Evolutionary conservation across 2,797 vertebrate genomes (phyloP), one percentile per base, ranked within the genome.

Genomic region (Clarias pachynema): DNA sequence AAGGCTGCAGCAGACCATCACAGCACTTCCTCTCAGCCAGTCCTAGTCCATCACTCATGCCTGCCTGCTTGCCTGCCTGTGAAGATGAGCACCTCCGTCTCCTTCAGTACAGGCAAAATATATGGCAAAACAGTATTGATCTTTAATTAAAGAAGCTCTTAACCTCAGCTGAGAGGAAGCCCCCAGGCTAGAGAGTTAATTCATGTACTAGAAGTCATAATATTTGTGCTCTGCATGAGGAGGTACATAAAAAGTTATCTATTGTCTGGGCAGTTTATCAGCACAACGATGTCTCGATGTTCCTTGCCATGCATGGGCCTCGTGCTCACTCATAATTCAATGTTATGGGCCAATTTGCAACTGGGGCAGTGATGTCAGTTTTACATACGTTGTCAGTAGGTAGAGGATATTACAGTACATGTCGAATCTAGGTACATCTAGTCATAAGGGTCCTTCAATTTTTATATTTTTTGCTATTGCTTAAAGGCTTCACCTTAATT

Each of bases 191-290:
- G 91, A 85, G 92, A 95, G 94, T 94, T 96, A 94, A 96, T 96
- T 96, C 95, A 95, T 95, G 95, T 93, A 95, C 95, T 95, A 95
- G 94, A 95, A 95, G 94, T 96, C 93, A 96, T 96, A 96, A 96
- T 96, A 95, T 95, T 96, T 96, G 95, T 95, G 94, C 95, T 95
- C 93, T 95, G 95, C 93, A 94, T 93, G 93, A 94, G 89, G 95
- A 94, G 95, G 95, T 95, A 95, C 94, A 95, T 95, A 95, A 95
- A 95, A 96, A 94, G 95, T 95, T 95, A 95, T 95, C 94, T 95
- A 95, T 95, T 95, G 94, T 95, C 92, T 89, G 92, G 93, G 94
- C 94, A 95, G 93, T 95, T 95, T 95, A 94, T 96, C 95, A 96
- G 94, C 86, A 90, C 93, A 92, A 94, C 93, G 94, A 94, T 95